These are phyloP conservation scores for Monochamus alternatus DNA, from an alignment of 2,888 invertebrate genomes.

Conservation along the genomic window DNA sequence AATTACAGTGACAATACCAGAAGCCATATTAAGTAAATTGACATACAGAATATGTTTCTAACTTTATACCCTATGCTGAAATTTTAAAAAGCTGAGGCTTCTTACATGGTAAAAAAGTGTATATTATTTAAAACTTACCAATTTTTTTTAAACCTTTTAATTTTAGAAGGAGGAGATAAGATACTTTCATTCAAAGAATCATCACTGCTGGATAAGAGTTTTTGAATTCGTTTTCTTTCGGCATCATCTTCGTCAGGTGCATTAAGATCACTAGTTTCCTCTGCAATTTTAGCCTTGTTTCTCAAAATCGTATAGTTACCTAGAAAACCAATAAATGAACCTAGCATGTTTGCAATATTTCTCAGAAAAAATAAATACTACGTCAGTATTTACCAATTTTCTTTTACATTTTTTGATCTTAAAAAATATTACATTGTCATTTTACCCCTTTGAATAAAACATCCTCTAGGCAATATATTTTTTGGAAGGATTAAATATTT, in stretches of 20 bases:
- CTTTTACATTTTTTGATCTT: too few species aligned
- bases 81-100: too few species aligned
- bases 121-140: not conserved
- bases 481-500: not conserved
- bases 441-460: too few species aligned
- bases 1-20: not conserved
- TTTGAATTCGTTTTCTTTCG: conserved; percentile 18
- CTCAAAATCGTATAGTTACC: conserved; percentile 19
- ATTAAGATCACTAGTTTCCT: conserved; percentile 27
- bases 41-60: too few species aligned
- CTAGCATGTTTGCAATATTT: not conserved
- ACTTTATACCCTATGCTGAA: too few species aligned
- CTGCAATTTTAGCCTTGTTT: conserved; percentile 17
- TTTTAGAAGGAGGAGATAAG: not conserved
- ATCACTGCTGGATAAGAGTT: conserved; percentile 25
- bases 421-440: too few species aligned
- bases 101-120: too few species aligned
- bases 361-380: too few species aligned
- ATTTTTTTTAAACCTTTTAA: not conserved
- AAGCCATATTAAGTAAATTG: too few species aligned
- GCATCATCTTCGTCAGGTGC: not conserved
- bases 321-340: conserved; percentile 1
- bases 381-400: too few species aligned
- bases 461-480: too few species aligned
- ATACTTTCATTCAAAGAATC: conserved; percentile 1